Conservation (phyloP, 2,797 vertebrate species). For the Hipposideros larvatus region DNA sequence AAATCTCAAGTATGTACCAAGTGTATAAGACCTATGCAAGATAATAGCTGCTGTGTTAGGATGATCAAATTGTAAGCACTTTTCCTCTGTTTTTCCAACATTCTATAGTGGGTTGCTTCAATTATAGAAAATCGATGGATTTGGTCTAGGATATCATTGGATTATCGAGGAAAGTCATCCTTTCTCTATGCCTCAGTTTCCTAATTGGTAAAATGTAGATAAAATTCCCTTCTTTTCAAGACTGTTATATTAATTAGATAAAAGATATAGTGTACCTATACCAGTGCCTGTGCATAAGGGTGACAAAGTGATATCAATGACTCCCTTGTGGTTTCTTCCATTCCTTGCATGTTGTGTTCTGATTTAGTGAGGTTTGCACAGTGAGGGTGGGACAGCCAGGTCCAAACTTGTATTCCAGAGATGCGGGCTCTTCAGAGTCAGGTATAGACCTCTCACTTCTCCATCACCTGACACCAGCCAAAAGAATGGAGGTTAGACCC, state of each 20-base stretch:
- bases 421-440: neutral
- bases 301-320: neutral
- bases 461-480: neutral
- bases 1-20: slow-evolving; percentile 22
- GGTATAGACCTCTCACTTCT: neutral
- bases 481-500: neutral
- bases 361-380: neutral
- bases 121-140: slow-evolving; percentile 28
- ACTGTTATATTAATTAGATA: neutral
- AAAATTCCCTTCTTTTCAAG: neutral
- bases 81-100: slow-evolving; percentile 10
- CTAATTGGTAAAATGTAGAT: neutral
- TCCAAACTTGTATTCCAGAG: neutral
- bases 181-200: neutral
- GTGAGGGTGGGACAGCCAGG: neutral
- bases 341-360: slow-evolving; percentile 16
- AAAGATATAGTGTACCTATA: neutral
- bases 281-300: neutral
- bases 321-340: neutral
- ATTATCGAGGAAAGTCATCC: neutral
- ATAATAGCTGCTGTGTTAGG: neutral
- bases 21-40: neutral
- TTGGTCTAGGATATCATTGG: neutral
- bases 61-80: neutral
- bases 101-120: neutral